Evolutionary conservation across 2,113 vertebrate genomes (phyloP).

Genomic region (Gambusia holbrooki): DNA sequence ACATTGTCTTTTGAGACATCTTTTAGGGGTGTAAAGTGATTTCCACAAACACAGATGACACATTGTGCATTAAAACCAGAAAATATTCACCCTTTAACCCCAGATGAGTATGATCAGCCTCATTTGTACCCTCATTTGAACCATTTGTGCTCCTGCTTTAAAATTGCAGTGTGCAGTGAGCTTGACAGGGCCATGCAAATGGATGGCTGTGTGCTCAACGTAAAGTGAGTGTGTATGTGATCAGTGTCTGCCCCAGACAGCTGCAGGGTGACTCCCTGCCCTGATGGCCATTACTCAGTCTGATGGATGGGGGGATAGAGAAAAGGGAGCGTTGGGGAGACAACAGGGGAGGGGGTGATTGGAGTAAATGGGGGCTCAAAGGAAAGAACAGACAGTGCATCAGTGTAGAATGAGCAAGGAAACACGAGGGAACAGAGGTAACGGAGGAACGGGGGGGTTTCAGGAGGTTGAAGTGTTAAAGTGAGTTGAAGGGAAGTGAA

Average conservation of each 20-base stretch:
- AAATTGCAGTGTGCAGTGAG: slow-evolving; percentile 44
- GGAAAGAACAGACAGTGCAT: slow-evolving; percentile 52
- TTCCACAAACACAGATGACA: background rate
- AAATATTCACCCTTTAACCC: slow-evolving; percentile 22
- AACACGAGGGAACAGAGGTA: slow-evolving; percentile 24
- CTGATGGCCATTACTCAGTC: slow-evolving; percentile 74
- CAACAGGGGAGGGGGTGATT: slow-evolving; percentile 20
- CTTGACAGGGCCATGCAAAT: slow-evolving; percentile 51
- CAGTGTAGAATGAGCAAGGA: slow-evolving; percentile 46
- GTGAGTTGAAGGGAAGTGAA: slow-evolving; percentile 46
- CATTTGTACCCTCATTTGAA: slow-evolving; percentile 29
- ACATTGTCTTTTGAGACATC: background rate
- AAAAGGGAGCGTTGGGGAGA: slow-evolving; percentile 42
- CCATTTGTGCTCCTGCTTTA: slow-evolving; percentile 18
- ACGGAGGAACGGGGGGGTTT: slow-evolving; percentile 36
- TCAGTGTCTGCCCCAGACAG: slow-evolving; percentile 73
- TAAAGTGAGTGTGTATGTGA: slow-evolving; percentile 73
- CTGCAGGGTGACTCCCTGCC: slow-evolving; percentile 73
- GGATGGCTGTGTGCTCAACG: slow-evolving; percentile 64
- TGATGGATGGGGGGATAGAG: slow-evolving; percentile 71
- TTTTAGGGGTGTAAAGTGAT: background rate
- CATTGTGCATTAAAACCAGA: slow-evolving; percentile 14
- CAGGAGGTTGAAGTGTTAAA: slow-evolving; percentile 64
- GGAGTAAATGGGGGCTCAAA: slow-evolving; percentile 45
- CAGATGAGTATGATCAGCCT: slow-evolving; percentile 1